Evolutionary conservation across 2,888 invertebrate genomes (phyloP), one percentile per base, ranked within the genome.

Genomic region (Epirrhoe tristata): DNA sequence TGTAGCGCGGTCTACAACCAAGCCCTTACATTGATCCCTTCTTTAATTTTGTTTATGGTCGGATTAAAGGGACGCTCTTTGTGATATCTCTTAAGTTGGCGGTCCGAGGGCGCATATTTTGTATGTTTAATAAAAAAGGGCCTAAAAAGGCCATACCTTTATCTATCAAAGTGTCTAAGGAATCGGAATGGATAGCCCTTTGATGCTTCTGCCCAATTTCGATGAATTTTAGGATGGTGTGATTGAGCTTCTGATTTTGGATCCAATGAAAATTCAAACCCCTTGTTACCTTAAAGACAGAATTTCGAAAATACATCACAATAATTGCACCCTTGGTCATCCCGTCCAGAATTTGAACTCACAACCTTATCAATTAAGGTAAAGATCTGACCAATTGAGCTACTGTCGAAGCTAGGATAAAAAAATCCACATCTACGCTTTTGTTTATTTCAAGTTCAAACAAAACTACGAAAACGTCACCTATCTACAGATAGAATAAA

Each of bases 31-130:
- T 43, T 39, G 39, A 52, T 59, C 70, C 76, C 69, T 75, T 77
- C 74, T 70, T 74, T 79, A 76, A 82, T 82, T 88, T 88, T 89
- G 87, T 88, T 89, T 90, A 88, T 82, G 78, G 78, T 74, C 63
- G 81, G 81, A 85, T 86, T 89, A 86, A 85, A 85, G 81, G 78
- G 82, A 81, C 77, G 80, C 77, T 78, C 79, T 79, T 78, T 81
- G 77, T 79, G 79, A 78, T 77, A 80, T 76, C 77, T 79, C 77
- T 76, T 76, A 76, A 77, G 73, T 72, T 69, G 69, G 66, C 75
- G 76, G 75, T 73, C 77, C 75, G 74, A 69, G 77, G 73, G 73
- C 73, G 70, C 71, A 77, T 76, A 77, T 77, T 76, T 77, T 71
- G 70, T 74, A 74, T 79, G 81, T 77, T 79, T 78, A 77, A 77